Evolutionary conservation across 2,113 vertebrate species (phyloP).

Genomic region (Sarotherodon lohbergeri): DNA sequence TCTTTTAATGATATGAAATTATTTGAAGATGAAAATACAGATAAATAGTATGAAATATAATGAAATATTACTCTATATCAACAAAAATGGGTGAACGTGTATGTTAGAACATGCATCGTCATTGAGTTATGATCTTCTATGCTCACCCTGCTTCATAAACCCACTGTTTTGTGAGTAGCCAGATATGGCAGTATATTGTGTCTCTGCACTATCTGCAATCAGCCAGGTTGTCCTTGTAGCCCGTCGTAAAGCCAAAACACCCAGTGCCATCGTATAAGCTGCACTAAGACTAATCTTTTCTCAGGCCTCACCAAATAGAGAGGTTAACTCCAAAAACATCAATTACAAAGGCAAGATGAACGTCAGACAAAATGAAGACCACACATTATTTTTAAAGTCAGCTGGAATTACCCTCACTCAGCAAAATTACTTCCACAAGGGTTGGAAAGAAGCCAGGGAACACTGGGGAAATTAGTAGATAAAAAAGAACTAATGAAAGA

Average conservation of each 20-base stretch:
- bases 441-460: conserved; percentile 16
- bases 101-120: neutral
- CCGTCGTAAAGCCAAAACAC: neutral
- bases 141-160: neutral
- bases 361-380: neutral
- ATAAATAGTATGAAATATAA: neutral
- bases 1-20: neutral
- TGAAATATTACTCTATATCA: neutral
- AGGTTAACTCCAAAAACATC: neutral
- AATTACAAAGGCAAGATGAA: neutral
- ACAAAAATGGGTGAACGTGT: neutral
- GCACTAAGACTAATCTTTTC: neutral
- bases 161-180: neutral
- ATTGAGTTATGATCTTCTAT: neutral
- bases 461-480: neutral
- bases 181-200: neutral
- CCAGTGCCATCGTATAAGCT: neutral
- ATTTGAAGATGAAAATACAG: neutral
- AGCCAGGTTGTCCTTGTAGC: neutral
- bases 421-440: conserved; percentile 13
- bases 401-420: conserved; percentile 29
- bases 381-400: neutral
- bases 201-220: neutral
- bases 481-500: neutral
- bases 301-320: neutral